Conservation (phyloP, 37 sponge, comb jelly and placozoan species). For the Ianthella basta region DNA sequence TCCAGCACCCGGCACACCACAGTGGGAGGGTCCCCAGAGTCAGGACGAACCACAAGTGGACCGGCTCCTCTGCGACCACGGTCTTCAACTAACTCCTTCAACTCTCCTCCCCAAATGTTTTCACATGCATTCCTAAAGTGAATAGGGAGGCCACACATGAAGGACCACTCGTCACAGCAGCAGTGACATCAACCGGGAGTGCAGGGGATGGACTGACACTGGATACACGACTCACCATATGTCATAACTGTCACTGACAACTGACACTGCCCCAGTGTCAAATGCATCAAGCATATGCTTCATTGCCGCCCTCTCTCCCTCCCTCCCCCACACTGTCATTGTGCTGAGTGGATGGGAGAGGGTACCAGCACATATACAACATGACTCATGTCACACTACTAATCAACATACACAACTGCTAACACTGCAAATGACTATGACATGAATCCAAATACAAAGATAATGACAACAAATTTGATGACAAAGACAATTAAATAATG, state of each 20-base stretch:
- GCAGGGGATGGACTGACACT: background rate
- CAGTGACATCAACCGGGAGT: background rate
- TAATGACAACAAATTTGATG: no score
- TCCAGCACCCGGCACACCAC: conserved; percentile 84
- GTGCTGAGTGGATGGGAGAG: conserved; percentile 54
- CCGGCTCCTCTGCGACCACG: conserved; percentile 75
- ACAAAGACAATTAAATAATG: no score
- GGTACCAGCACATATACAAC: background rate
- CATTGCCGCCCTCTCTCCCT: conserved; percentile 79
- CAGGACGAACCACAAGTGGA: conserved; percentile 93
- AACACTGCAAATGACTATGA: no score
- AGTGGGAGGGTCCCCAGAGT: conserved; percentile 93
- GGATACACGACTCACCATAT: conserved; percentile 70
- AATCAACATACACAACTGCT: no score
- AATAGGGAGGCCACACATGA: background rate
- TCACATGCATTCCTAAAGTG: conserved; percentile 84
- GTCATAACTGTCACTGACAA: conserved; percentile 96
- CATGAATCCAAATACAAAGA: no score
- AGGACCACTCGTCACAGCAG: no score
- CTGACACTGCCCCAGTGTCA: conserved; percentile 76
- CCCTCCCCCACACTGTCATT: conserved; percentile 83
- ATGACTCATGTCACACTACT: no score
- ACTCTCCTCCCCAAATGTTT: conserved; percentile 87
- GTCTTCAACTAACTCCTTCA: conserved; percentile 75
- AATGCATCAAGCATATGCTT: conserved; percentile 88